phyloP scores from a whole-genome alignment of 1,140 invertebrate genomes.

The Drosophila guanche region DNA sequence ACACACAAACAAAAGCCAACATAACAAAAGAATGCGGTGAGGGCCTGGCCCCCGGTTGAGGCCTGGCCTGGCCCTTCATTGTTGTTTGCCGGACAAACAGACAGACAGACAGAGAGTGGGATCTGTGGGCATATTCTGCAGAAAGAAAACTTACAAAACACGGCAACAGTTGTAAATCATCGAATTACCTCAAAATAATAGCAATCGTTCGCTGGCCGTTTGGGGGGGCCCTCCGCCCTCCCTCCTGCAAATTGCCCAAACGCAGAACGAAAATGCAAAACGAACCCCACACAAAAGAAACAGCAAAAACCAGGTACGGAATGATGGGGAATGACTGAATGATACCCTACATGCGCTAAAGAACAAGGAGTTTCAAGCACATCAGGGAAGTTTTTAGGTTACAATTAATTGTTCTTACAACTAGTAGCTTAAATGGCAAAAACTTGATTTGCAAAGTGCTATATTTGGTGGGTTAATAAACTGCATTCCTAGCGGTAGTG shows the following conservation, averaged over 20 bases:
- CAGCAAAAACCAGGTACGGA: background rate
- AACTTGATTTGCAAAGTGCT: background rate
- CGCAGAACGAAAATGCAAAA: conserved; percentile 70
- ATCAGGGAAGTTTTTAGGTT: too few relatives aligned
- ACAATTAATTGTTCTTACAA: too few relatives aligned
- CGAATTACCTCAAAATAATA: conserved; percentile 81
- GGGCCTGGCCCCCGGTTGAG: conserved; percentile 62
- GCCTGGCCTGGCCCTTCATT: conserved; percentile 62
- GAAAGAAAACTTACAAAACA: conserved; percentile 76
- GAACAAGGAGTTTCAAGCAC: too few relatives aligned
- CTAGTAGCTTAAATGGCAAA: background rate
- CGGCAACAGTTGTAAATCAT: conserved; percentile 81
- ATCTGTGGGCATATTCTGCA: conserved; percentile 54
- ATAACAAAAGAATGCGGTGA: conserved; percentile 71
- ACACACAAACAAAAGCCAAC: conserved; percentile 46
- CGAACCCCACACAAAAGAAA: conserved; percentile 16
- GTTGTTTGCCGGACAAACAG: conserved; percentile 32
- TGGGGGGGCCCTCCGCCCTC: conserved; percentile 15
- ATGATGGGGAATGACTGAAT: background rate
- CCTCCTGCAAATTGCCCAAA: conserved; percentile 32
- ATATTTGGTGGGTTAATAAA: background rate
- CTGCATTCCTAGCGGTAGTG: background rate
- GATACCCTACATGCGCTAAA: conserved; percentile 2
- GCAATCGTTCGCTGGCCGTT: conserved; percentile 69
- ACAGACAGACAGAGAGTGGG: conserved; percentile 41